phyloP scores from a whole-genome alignment of 2,797 vertebrate species.

The Acridotheres tristis region DNA sequence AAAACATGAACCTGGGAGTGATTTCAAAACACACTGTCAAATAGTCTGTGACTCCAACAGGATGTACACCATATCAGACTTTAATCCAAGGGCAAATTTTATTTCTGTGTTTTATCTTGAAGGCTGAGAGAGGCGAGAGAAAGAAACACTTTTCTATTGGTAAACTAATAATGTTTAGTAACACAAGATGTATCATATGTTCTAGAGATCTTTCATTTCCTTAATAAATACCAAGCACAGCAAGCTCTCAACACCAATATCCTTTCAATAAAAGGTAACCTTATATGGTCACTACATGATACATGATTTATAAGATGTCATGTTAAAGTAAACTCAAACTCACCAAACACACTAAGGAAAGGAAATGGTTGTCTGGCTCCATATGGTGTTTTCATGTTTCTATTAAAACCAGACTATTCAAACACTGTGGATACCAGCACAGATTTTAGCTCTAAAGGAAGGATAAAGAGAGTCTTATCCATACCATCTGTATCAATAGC shows the following conservation, averaged over 20 bases:
- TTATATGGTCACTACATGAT: conserved; percentile 66
- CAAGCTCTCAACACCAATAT: conserved; percentile 62
- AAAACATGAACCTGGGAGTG: conserved; percentile 72
- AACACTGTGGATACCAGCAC: conserved; percentile 17
- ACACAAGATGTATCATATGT: background rate
- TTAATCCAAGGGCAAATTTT: conserved; percentile 64
- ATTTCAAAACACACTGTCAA: conserved; percentile 57
- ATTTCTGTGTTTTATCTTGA: conserved; percentile 47
- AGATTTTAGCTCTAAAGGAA: conserved; percentile 28
- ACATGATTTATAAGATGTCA: conserved; percentile 72
- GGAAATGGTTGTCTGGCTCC: conserved; percentile 65
- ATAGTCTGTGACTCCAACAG: conserved; percentile 46
- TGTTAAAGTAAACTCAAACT: conserved; percentile 61
- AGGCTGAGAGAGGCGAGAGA: background rate
- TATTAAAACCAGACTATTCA: conserved; percentile 65
- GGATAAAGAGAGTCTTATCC: conserved; percentile 38
- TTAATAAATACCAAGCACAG: conserved; percentile 59
- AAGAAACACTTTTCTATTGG: conserved; percentile 46
- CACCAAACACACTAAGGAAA: conserved; percentile 39
- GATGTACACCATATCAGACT: conserved; percentile 44
- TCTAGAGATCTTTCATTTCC: conserved; percentile 63
- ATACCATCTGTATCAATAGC: conserved; percentile 49
- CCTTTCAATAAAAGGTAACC: conserved; percentile 68
- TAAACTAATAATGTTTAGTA: conserved; percentile 53
- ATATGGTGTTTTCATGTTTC: conserved; percentile 60